Base-by-base conservation (phyloP, 2,888 invertebrate species). In the Dendrolimus pini region DNA sequence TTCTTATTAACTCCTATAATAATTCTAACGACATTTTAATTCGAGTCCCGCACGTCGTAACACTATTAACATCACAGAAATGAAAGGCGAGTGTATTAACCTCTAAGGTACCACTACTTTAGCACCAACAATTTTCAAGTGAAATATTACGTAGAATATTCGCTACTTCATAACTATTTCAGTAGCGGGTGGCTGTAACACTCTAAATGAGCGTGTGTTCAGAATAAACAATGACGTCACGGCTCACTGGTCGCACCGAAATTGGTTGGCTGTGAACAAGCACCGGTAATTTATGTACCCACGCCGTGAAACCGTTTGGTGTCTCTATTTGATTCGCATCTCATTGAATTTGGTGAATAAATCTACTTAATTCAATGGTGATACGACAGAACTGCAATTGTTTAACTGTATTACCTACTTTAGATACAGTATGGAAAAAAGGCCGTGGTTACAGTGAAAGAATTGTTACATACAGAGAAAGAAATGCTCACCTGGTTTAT, bases 211-310 rank as follows among this genome's bases (percentile, higher is more conserved):
- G 68, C 68, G 67, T 67, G 62, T 68, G 65, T 65, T 61, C 58
- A 54, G 68, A 72, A 74, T 74, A 68, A 68, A 65, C 75, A 74
- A 74, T 75, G 64, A 61, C 65, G 59, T 63, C 65, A 69, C 64
- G 66, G 61, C 60, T 66, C 68, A 61, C 58, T 68, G 68, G 65
- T 55, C 64, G 61, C 65, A 41, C 56, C 56, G 53, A 56, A 56
- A 56, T 56, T 56, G 52, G 52, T 52, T 41, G 41, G 41, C 56
- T 53, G 56, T 41, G 56, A 56, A 56, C 56, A 56, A 56, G 41
- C 41, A 41, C 53, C 53, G 53, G 53, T 56, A 53, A 56, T 56
- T 56, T 53, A 56, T 56, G 53, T 53, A 10, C 53, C 53, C 30
- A 6, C 30, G 30, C 30, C 30, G 53, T 41, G 53, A 53, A 56